phyloP scores from a whole-genome alignment of 1,140 invertebrate species.

The Muscidifurax raptorellus region DNA sequence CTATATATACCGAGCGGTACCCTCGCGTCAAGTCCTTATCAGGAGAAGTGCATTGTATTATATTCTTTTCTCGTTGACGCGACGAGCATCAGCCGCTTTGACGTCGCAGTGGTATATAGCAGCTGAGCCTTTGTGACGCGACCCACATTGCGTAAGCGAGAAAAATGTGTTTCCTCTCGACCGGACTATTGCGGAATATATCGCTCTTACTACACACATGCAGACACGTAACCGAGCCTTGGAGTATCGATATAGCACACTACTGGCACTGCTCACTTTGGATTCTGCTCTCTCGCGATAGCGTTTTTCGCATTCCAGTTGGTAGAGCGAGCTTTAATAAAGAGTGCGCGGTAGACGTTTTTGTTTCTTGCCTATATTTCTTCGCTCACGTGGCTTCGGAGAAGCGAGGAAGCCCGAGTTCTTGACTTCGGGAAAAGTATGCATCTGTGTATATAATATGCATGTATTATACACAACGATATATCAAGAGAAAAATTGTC shows the following conservation, averaged over 20 bases:
- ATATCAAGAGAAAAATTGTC: too few species aligned
- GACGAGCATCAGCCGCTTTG: neutral
- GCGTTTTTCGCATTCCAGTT: neutral
- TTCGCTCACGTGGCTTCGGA: too few species aligned
- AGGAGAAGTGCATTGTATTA: neutral
- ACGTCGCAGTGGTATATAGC: neutral
- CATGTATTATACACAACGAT: too few species aligned
- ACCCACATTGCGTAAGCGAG: conserved; percentile 44
- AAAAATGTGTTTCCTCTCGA: conserved; percentile 8
- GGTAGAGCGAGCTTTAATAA: neutral
- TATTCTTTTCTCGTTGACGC: neutral
- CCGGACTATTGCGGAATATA: neutral
- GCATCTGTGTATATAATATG: too few species aligned
- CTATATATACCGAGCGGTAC: neutral
- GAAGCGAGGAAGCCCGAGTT: too few species aligned
- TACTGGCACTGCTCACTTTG: conserved; percentile 18
- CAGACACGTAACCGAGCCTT: neutral
- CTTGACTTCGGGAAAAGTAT: too few species aligned
- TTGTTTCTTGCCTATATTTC: too few species aligned
- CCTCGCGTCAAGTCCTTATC: neutral
- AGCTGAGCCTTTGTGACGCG: conserved; percentile 37
- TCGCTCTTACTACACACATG: neutral
- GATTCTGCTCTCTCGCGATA: neutral
- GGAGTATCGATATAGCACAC: conserved; percentile 19
- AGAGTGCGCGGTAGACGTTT: too few species aligned